phyloP scores from a whole-genome alignment of 2,113 vertebrate species.

The Rhadina sibilatrix region DNA sequence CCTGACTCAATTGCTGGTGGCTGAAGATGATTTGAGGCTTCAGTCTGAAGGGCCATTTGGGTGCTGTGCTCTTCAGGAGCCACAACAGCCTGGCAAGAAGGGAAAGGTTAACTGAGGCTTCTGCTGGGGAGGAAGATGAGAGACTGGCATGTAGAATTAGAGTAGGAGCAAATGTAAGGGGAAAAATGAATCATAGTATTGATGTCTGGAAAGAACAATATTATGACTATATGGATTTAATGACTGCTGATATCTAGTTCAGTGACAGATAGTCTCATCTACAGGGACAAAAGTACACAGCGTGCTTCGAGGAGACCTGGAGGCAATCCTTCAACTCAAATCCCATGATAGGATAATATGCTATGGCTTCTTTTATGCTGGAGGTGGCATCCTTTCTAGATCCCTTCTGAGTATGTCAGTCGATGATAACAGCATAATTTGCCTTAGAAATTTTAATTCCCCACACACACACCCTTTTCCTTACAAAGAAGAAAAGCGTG shows the following conservation, averaged over 20 bases:
- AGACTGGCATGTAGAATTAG: background rate
- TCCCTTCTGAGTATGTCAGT: constrained; percentile 59
- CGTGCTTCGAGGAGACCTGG: constrained; percentile 32
- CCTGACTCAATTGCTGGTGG: background rate
- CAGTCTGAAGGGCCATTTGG: rapidly evolving
- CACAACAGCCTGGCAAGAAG: background rate
- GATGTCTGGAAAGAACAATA: constrained; percentile 30
- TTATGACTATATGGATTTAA: constrained; percentile 21
- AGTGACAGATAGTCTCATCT: constrained; percentile 36
- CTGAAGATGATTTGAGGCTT: background rate
- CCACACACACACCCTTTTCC: constrained; percentile 8
- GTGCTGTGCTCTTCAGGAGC: background rate
- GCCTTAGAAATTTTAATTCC: constrained; percentile 61
- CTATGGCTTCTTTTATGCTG: constrained; percentile 34
- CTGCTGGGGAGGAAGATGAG: background rate
- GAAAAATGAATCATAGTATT: constrained; percentile 9
- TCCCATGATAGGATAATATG: constrained; percentile 60
- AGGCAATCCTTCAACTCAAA: constrained; percentile 33
- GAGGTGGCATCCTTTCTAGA: constrained; percentile 46
- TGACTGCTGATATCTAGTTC: constrained; percentile 17
- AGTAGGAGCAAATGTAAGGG: background rate
- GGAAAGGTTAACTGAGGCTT: background rate
- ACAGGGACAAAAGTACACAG: constrained; percentile 28
- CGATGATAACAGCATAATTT: constrained; percentile 68
- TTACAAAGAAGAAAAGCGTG: constrained; percentile 48